phyloP scores from a whole-genome alignment of 2,888 invertebrate genomes.

The Notodonta ziczac region DNA sequence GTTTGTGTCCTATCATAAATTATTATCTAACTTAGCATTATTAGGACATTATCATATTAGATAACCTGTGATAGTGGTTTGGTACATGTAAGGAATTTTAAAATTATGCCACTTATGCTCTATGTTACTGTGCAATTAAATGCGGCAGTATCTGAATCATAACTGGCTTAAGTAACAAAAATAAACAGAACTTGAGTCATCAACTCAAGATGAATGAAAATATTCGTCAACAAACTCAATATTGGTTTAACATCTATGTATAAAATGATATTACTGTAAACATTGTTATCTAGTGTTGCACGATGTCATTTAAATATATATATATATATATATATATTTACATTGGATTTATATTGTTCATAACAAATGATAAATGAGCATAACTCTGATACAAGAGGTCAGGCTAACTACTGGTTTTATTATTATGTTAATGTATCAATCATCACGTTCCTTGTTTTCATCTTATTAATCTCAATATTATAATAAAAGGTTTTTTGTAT shows the following conservation, averaged over 20 bases:
- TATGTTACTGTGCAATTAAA: neutral
- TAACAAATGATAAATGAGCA: constrained; percentile 26
- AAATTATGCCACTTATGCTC: constrained; percentile 7
- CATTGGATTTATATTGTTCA: constrained; percentile 19
- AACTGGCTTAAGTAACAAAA: constrained; percentile 25
- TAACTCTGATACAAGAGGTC: constrained; percentile 27
- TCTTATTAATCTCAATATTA: neutral
- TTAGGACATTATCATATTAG: constrained; percentile 54
- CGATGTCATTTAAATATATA: constrained; percentile 18
- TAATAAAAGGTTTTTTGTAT: too few species aligned
- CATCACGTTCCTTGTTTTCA: too few species aligned
- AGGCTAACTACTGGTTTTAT: constrained; percentile 17
- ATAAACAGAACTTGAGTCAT: constrained; percentile 54
- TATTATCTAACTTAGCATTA: constrained; percentile 48
- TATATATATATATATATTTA: constrained; percentile 31
- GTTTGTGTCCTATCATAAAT: constrained; percentile 46
- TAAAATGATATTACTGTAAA: constrained; percentile 51
- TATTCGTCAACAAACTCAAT: constrained; percentile 42
- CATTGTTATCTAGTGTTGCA: constrained; percentile 45
- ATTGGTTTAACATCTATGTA: constrained; percentile 35
- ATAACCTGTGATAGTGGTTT: constrained; percentile 75
- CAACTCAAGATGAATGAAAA: constrained; percentile 35
- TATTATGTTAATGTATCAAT: constrained; percentile 16
- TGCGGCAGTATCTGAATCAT: constrained; percentile 24
- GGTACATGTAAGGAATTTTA: constrained; percentile 25